Evolutionary conservation across 2,797 vertebrate genomes (phyloP), one percentile per base, ranked within the genome.

Genomic region (Enoplosus armatus): DNA sequence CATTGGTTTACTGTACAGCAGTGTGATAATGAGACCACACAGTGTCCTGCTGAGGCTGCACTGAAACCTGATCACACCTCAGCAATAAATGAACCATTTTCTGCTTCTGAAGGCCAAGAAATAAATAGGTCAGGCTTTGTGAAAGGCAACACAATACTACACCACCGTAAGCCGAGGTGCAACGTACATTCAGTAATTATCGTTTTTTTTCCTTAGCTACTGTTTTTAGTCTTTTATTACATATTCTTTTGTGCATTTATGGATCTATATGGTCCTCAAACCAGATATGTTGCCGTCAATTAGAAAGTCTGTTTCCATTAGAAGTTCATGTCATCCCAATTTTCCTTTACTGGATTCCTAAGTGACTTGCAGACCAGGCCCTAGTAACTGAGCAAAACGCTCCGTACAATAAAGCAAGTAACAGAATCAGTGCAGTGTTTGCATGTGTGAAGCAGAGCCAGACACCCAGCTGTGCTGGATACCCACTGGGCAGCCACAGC

Each of bases 401-500:
- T 75, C 75, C 43, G 53, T 35, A 60, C 60, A 59, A 67, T 27
- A 54, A 55, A 80, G 73, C 27, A 3, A 74, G 64, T 29, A 31
- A 62, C 24, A 79, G 85, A 84, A 72, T 78, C 51, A 59, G 80
- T 58, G 37, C 61, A 82, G 84, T 84, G 87, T 81, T 29, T 60
- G 65, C 43, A 61, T 80, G 66, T 80, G 70, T 55, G 60, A 71
- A 69, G 66, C 71, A 24, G 61, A 75, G 85, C 73, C 86, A 80
- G 85, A 87, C 72, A 41, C 79, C 85, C 87, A 87, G 91, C 87
- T 91, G 89, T 89, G 88, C 71, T 54, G 39, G 72, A 79, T 15
- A n/a, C 77, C 72, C 53, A 50, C 64, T 76, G 80, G 20, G 83
- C 68, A 84, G 75, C 62, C 54, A 4, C 77, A 47, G 71, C 75